A percentile compares a stretch with the other conserved stretches of the same genome.
These are phyloP conservation scores for Pachypsylla venusta DNA, from an alignment of 1,140 invertebrate species.

Conservation along the genomic window DNA sequence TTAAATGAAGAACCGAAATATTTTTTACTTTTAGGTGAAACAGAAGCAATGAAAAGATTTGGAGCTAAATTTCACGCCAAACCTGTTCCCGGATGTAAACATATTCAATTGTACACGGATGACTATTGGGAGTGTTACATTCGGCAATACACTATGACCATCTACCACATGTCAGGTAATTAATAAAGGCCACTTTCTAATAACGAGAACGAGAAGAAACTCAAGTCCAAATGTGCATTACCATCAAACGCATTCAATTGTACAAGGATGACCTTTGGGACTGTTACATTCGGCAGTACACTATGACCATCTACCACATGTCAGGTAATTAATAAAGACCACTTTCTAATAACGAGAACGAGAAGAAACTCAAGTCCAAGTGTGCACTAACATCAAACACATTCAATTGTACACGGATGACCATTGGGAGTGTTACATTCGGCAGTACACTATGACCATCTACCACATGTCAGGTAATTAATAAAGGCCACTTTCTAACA, in stretches of 20 bases:
- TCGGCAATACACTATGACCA: slow-evolving; percentile 65
- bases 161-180: slow-evolving; percentile 63
- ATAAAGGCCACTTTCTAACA: too few relatives aligned
- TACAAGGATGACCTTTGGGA: slow-evolving; percentile 25
- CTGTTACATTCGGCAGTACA: slow-evolving; percentile 43
- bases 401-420: slow-evolving; percentile 32
- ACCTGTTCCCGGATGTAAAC: slow-evolving; percentile 60
- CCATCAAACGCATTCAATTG: too few relatives aligned
- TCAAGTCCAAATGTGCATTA: too few relatives aligned
- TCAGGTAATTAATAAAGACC: too few relatives aligned
- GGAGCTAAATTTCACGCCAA: slow-evolving; percentile 55
- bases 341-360: too few relatives aligned
- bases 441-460: slow-evolving; percentile 70
- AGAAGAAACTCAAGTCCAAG: too few relatives aligned
- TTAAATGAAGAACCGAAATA: too few relatives aligned
- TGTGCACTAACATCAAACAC: too few relatives aligned
- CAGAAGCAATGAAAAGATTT: slow-evolving; percentile 38
- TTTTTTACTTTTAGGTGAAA: slow-evolving; percentile 25
- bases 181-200: too few relatives aligned
- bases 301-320: slow-evolving; percentile 75
- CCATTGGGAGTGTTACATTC: slow-evolving; percentile 24
- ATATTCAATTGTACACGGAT: slow-evolving; percentile 35
- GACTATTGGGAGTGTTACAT: slow-evolving; percentile 26
- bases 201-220: too few relatives aligned
- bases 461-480: slow-evolving; percentile 66